Base-by-base conservation (phyloP, 2,888 invertebrate species). In the Chymomyza procnemis region DNA sequence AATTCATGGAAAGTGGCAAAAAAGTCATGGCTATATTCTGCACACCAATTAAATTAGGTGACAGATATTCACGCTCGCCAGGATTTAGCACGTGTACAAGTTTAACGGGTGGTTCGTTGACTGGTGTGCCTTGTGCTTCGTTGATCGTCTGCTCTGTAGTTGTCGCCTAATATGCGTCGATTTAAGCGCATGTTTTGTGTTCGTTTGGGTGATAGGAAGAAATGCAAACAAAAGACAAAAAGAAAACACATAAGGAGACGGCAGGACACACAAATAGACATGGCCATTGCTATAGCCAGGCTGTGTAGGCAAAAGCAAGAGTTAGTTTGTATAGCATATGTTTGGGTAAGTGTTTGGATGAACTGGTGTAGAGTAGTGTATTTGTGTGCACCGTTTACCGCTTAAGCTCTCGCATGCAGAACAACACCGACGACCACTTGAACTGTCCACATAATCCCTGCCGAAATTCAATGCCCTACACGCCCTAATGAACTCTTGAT, bases 21-120 rank as follows among this genome's bases (percentile, higher is more conserved):
- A 89, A 90, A 55, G 88, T 80, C 77, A 89, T 88, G 54, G 91
- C 91, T 55, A 91, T 90, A 67, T 90, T 90, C 66, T 90, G 89
- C 14, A 91, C 79, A 6, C 90, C 90, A 61, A 89, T 88, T 52
- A 90, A 74, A 70, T 90, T 89, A 21, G 91, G 91, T 50, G 90
- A 89, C 26, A 91, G 84, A 73, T 89, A 89, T 65, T 91, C 90
- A 18, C 88, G 88, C 74, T 90, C 89, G 6, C 90, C 90, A 8
- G 90, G 90, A 79, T 90, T 89, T n/a, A 90, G 75, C 1, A 88
- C 88, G 63, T 90, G 89, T 18, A 90, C 79, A 66, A 80, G 73
- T 61, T 90, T 87, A 61, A 87, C 76, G 21, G 89, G 80, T 16
- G 78, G 81, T 69, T 90, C 90, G 34, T 77, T 78, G 46, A 86